A percentile compares a stretch with the other conserved stretches of the same genome.
Conservation (phyloP, 2,888 invertebrate genomes). For the Pardosa pseudoannulata region DNA sequence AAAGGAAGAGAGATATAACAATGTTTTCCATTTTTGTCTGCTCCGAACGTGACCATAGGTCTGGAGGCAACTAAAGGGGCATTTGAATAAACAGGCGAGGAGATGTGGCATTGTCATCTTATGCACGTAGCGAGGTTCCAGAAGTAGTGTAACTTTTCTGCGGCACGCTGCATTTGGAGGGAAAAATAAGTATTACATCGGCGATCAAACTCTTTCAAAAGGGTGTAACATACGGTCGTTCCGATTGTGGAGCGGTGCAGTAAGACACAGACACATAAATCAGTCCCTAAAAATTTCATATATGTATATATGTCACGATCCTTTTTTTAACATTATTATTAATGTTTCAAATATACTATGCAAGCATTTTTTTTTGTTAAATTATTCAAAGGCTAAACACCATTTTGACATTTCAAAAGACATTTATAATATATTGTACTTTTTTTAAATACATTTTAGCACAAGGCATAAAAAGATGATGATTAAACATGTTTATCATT, state of each 20-base stretch:
- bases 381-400: too few relatives aligned
- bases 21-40: slow-evolving; percentile 38
- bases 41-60: slow-evolving; percentile 39
- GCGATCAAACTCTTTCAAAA: neutral
- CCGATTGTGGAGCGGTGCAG: neutral
- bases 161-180: neutral
- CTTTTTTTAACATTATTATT: too few relatives aligned
- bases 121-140: slow-evolving; percentile 35
- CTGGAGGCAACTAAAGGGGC: slow-evolving; percentile 8
- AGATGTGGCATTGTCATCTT: slow-evolving; percentile 35
- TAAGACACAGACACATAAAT: neutral
- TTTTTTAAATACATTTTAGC: too few relatives aligned
- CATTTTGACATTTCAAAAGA: too few relatives aligned
- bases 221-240: neutral
- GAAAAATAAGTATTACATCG: neutral
- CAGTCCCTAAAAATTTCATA: neutral
- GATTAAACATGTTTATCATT: too few relatives aligned
- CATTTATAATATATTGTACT: too few relatives aligned
- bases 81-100: slow-evolving; percentile 52
- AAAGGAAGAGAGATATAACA: slow-evolving; percentile 37
- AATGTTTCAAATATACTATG: too few relatives aligned
- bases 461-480: too few relatives aligned
- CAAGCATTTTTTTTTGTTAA: too few relatives aligned
- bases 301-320: too few relatives aligned
- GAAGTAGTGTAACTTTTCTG: slow-evolving; percentile 1